A percentile compares a stretch with the other conserved stretches of the same genome.
These are phyloP conservation scores for Ceyx margarethae DNA, from an alignment of 2,113 vertebrate genomes.

Conservation along the genomic window DNA sequence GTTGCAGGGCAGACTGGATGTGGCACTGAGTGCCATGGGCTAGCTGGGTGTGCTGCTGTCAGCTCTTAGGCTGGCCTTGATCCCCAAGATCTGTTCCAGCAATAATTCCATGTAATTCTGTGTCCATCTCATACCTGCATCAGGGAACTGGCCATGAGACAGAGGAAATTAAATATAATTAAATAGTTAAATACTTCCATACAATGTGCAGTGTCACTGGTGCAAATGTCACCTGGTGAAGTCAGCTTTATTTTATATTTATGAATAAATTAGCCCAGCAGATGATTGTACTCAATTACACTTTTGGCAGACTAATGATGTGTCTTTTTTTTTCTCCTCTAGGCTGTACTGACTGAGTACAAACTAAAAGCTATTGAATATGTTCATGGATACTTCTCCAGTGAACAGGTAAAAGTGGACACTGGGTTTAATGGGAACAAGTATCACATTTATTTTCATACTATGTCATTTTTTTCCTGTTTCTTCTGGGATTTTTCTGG, in stretches of 20 bases:
- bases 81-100: too few relatives aligned
- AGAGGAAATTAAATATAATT: background rate
- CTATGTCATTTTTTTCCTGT: background rate
- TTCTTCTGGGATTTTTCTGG: background rate
- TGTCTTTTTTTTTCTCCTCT: background rate
- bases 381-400: slow-evolving; percentile 97
- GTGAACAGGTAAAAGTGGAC: slow-evolving; percentile 87
- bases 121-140: background rate
- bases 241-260: background rate
- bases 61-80: too few relatives aligned
- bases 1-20: too few relatives aligned
- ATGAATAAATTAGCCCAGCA: background rate
- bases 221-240: background rate
- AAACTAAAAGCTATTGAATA: slow-evolving; percentile 95
- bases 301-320: background rate
- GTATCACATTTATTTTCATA: background rate
- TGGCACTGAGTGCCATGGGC: too few relatives aligned
- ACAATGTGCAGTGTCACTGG: background rate
- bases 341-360: slow-evolving; percentile 97
- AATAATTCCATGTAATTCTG: too few relatives aligned
- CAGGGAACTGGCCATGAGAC: background rate
- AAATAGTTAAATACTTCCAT: too few relatives aligned
- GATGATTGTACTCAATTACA: background rate
- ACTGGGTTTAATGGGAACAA: background rate
- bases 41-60: too few relatives aligned